Conservation (phyloP, 2,797 vertebrate genomes). For the Gallinago nigripennis region DNA sequence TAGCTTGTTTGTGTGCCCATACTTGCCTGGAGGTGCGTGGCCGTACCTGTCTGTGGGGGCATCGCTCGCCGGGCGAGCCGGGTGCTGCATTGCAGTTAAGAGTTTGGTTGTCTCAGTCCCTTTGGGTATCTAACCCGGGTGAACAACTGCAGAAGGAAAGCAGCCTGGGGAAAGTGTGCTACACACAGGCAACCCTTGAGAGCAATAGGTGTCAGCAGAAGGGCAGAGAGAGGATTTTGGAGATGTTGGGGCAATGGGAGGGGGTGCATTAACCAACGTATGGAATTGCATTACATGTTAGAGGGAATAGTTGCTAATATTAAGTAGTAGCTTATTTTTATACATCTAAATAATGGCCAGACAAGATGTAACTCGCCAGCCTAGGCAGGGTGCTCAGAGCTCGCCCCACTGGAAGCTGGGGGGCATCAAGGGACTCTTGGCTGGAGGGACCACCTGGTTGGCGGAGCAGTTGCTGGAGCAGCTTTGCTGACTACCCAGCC, state of each 20-base stretch:
- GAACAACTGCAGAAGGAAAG: neutral
- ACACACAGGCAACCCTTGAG: neutral
- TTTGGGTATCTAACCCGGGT: neutral
- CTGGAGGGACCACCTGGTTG: neutral
- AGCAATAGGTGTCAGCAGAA: neutral
- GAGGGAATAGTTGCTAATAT: neutral
- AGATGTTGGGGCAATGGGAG: neutral
- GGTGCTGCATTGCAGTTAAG: neutral
- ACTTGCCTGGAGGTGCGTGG: fast-evolving
- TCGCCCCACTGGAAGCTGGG: neutral
- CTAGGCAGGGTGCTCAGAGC: neutral
- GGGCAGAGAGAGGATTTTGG: neutral
- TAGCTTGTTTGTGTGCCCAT: neutral
- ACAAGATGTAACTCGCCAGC: neutral
- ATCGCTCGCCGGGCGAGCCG: neutral
- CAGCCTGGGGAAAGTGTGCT: neutral
- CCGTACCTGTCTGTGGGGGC: neutral
- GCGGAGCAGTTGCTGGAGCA: neutral
- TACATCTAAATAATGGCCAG: neutral
- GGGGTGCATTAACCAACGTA: fast-evolving
- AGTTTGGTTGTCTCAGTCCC: neutral
- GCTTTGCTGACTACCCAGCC: fast-evolving
- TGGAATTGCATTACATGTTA: neutral
- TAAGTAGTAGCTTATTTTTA: neutral
- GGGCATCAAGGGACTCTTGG: fast-evolving